Conservation (phyloP, 1,140 invertebrate species). For the Aphis craccivora region DNA sequence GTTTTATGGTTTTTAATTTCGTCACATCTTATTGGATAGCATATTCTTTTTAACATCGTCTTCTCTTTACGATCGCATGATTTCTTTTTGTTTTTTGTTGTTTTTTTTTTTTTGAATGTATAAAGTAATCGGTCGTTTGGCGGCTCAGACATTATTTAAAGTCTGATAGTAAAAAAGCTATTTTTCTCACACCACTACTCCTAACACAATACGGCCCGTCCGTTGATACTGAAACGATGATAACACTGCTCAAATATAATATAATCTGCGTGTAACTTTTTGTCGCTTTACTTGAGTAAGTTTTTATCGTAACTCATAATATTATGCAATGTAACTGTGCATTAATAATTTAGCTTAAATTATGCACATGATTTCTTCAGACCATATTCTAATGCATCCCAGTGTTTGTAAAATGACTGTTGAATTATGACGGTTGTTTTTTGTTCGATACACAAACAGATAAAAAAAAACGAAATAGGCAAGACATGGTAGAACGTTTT, state of each 20-base stretch:
- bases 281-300: background rate
- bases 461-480: background rate
- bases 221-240: background rate
- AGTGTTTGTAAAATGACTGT: background rate
- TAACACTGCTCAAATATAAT: background rate
- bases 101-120: background rate
- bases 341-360: background rate
- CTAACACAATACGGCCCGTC: background rate
- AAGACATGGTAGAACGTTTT: background rate
- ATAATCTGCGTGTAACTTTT: background rate
- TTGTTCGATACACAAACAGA: background rate
- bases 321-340: background rate
- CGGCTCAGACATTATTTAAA: background rate
- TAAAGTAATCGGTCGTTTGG: background rate
- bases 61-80: background rate
- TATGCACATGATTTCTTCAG: background rate
- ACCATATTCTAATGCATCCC: background rate
- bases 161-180: background rate
- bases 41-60: background rate
- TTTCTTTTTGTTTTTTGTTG: background rate
- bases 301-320: background rate
- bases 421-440: background rate
- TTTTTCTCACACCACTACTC: background rate
- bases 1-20: slow-evolving; percentile 23
- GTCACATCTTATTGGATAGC: background rate